These are phyloP conservation scores for Synergus japonicus DNA, from an alignment of 2,888 invertebrate genomes.

Conservation along the genomic window DNA sequence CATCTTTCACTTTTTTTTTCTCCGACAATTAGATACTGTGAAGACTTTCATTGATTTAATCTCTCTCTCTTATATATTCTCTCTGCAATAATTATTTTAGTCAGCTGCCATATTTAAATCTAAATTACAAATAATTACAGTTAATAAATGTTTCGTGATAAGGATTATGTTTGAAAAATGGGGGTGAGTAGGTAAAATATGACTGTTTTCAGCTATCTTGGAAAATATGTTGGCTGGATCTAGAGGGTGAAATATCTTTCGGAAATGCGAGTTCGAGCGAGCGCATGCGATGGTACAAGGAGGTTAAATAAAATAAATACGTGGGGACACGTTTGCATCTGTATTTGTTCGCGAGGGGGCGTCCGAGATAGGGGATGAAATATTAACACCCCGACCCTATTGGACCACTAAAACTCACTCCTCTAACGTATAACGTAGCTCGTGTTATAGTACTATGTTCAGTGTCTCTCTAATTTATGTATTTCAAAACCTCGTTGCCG, in stretches of 20 bases:
- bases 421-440: conserved; percentile 3
- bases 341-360: conserved; percentile 52
- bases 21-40: too few species aligned
- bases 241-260: conserved; percentile 15
- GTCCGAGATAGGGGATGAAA: conserved; percentile 54
- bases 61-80: background rate
- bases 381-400: conserved; percentile 54
- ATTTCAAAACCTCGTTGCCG: conserved; percentile 12
- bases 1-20: too few species aligned
- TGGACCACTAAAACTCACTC: conserved; percentile 52
- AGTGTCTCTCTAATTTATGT: conserved; percentile 2
- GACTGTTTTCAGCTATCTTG: background rate
- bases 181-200: background rate
- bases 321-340: conserved; percentile 42
- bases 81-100: background rate
- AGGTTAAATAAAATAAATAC: conserved; percentile 25
- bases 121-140: background rate
- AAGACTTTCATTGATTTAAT: background rate
- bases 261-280: conserved; percentile 4
- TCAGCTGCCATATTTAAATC: background rate
- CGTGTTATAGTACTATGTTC: background rate
- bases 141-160: background rate
- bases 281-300: conserved; percentile 12
- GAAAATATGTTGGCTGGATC: conserved; percentile 7
- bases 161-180: background rate